Base-by-base conservation (phyloP, 1,140 invertebrate species). In the Anoplolepis gracilipes region DNA sequence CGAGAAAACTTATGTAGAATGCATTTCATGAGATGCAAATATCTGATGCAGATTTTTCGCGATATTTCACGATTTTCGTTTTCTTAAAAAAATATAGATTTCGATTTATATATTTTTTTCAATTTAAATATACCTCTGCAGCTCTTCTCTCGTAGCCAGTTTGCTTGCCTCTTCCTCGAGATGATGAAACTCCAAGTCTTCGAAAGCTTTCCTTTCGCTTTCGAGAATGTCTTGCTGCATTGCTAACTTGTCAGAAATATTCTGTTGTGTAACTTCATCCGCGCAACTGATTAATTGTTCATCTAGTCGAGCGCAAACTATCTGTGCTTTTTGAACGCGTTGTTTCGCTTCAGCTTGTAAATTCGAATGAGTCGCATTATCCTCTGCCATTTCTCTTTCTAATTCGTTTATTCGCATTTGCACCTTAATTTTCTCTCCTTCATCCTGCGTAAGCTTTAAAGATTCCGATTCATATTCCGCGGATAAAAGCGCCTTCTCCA, bases 141-240 rank as follows among this genome's bases (percentile, higher is more conserved):
- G 89, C 91, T 98, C 97, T 94, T 98, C 98, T 72, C 97, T 96
- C 19, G 96, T 96, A n/a, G 97, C 97, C 75, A 97, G 95, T 93
- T 96, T 97, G 94, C 98, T 97, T 0, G 98, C 97, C 93, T 98
- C 97, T 91, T 98, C 98, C 95, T 99, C 98, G 79, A 99, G 95
- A 93, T 99, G 97, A 92, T 98, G 97, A 94, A 99, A 99, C 94
- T 99, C 98, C 22, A 98, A 95, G 93, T 99, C 98, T 94, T 99
- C 98, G 92, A 98, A 99, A 46, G 97, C 96, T 95, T 98, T 97
- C 11, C 96, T 96, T 90, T 97, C 97, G 82, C 96, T 97, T 79
- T 97, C 97, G 22, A 97, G 91, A 1, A 96, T 94, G 82, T 97
- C 97, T 86, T 97, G 96, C 30, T 97, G 93, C 22, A 90, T 55